A percentile compares a stretch with the other conserved stretches of the same genome.
Evolutionary conservation across 2,113 vertebrate genomes (phyloP).

Genomic region (Dermatemys mawii): DNA sequence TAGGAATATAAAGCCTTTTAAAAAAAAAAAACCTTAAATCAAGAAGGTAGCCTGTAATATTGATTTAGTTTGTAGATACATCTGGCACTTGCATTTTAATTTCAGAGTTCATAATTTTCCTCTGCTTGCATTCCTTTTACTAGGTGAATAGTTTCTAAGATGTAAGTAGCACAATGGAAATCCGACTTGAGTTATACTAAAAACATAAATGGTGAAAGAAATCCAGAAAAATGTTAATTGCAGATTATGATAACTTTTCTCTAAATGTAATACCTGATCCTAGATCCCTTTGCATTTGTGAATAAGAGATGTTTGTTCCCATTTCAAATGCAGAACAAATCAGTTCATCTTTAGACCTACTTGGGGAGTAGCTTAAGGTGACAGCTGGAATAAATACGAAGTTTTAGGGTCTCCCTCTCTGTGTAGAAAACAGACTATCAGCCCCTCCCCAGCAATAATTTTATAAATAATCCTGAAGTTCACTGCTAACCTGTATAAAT

Average conservation of each 20-base stretch:
- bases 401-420: not conserved
- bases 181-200: not conserved
- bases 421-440: not conserved
- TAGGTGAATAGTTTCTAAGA: not conserved
- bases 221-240: not conserved
- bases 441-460: conserved; percentile 8
- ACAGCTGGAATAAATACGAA: not conserved
- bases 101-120: conserved; percentile 38
- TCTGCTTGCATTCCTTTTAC: not conserved
- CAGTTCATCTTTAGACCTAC: not conserved
- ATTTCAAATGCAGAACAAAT: not conserved
- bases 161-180: not conserved
- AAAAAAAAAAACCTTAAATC: conserved; percentile 2
- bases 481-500: conserved; percentile 41
- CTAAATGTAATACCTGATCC: not conserved
- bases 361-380: not conserved
- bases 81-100: conserved; percentile 50
- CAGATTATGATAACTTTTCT: not conserved
- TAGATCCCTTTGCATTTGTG: not conserved
- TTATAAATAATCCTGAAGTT: conserved; percentile 4
- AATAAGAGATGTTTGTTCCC: not conserved
- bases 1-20: not conserved
- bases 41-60: conserved; percentile 43
- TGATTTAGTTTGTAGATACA: conserved; percentile 42
- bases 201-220: not conserved